Evolutionary conservation across 2,888 invertebrate species (phyloP), one percentile per base, ranked within the genome.

Genomic region (Embidobia sp.): DNA sequence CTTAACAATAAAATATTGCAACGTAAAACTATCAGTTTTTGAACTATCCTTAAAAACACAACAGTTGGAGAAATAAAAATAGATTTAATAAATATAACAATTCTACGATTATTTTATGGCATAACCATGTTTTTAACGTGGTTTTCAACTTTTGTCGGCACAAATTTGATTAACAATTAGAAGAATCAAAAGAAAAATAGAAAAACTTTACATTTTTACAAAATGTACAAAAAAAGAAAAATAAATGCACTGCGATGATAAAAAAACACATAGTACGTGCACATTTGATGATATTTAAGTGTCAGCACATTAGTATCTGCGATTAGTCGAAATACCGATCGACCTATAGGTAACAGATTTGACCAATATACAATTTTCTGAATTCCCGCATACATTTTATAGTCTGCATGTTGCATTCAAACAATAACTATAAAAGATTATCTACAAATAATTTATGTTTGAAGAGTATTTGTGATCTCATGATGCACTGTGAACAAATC

Each of bases 401-500:
- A 66, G 73, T 76, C 63, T 79, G 80, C 75, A 66, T 72, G 73
- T 73, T 79, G 49, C 70, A 72, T 74, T 59, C 37, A 72, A 69
- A 79, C 66, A 46, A 74, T 78, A 59, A 22, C 61, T 85, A 84
- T 81, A 83, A 84, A 86, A 84, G 80, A 53, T 82, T 79, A 84
- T 84, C 85, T 83, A 85, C 82, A 84, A 84, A 82, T 79, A 70
- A 80, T 83, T 93, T 93, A 94, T 92, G 95, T 94, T 89, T 94
- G 94, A 90, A 95, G 87, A 70, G 95, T 95, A n/a, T 94, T 94
- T 86, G 93, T 93, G 84, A 96, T 93, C 92, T 96, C 96, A 90
- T 94, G 93, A 91, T 96, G 96, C 90, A 96, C 94, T 79, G 93
- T 94, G 80, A 93, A 94, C 90, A 96, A 91, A 88, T 95, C 95